These are phyloP conservation scores for Crematogaster levior DNA, from an alignment of 2,888 invertebrate species.

Conservation along the genomic window DNA sequence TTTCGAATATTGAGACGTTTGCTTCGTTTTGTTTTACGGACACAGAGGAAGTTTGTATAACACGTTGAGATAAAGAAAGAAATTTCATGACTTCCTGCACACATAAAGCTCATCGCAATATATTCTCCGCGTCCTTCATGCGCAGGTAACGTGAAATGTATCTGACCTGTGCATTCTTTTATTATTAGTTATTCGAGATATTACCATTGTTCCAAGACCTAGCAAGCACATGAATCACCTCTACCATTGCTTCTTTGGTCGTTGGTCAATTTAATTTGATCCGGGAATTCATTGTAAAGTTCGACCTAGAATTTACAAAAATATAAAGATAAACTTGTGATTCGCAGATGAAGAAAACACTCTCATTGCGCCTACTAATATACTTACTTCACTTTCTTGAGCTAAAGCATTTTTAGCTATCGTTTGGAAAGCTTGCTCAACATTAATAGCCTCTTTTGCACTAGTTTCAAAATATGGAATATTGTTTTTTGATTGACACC, in stretches of 20 bases:
- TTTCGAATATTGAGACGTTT: constrained; percentile 39
- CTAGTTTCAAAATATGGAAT: constrained; percentile 99
- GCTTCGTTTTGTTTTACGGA: constrained; percentile 12
- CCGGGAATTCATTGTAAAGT: constrained; percentile 98
- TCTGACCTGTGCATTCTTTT: constrained; percentile 73
- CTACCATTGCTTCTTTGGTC: constrained; percentile 91
- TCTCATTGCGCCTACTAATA: background rate
- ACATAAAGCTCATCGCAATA: constrained; percentile 67
- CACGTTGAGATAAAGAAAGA: constrained; percentile 62
- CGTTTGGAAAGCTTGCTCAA: constrained; percentile 99
- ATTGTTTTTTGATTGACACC: constrained; percentile 99
- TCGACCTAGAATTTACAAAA: constrained; percentile 88
- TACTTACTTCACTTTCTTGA: constrained; percentile 92
- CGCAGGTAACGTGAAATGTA: constrained; percentile 70
- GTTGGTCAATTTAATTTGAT: constrained; percentile 95
- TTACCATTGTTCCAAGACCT: constrained; percentile 83
- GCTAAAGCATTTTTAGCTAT: constrained; percentile 99
- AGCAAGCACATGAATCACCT: constrained; percentile 92
- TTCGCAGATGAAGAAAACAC: constrained; percentile 17
- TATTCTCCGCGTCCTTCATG: constrained; percentile 59
- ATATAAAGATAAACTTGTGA: constrained; percentile 21
- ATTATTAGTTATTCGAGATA: constrained; percentile 71
- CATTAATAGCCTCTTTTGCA: constrained; percentile 99
- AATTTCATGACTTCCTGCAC: constrained; percentile 63
- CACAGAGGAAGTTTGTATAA: constrained; percentile 42